phyloP scores from a whole-genome alignment of 2,113 vertebrate species.

The Brienomyrus longianalis region DNA sequence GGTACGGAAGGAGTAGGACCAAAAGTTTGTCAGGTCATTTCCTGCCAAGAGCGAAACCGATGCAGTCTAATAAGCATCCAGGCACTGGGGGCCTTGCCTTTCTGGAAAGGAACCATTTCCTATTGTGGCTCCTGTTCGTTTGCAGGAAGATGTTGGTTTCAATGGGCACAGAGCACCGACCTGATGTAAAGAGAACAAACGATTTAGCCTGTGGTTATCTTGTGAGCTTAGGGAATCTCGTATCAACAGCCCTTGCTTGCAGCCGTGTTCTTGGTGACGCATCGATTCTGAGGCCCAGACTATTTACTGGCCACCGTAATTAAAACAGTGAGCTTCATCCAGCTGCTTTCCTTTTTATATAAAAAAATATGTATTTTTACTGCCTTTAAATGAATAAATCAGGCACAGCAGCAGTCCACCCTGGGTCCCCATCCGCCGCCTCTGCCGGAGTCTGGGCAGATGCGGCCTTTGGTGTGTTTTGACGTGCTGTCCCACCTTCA shows the following conservation, averaged over 20 bases:
- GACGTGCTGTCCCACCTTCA: background rate
- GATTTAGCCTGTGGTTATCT: background rate
- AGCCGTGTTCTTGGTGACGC: background rate
- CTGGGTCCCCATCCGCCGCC: background rate
- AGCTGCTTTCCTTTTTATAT: background rate
- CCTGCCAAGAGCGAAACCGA: background rate
- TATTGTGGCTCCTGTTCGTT: background rate
- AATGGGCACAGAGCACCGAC: background rate
- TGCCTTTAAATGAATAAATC: background rate
- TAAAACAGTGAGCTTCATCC: background rate
- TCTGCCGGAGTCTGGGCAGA: background rate
- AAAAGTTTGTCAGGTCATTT: background rate
- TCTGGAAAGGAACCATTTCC: background rate
- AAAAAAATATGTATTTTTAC: background rate
- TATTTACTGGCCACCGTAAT: background rate
- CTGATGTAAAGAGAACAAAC: background rate
- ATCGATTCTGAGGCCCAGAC: background rate
- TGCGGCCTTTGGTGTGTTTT: too few relatives aligned
- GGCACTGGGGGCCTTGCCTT: background rate
- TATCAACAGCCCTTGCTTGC: background rate
- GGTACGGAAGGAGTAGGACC: background rate
- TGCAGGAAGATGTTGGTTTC: background rate
- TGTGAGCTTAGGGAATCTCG: background rate
- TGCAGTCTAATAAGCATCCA: background rate
- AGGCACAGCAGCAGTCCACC: background rate